Evolutionary conservation across 2,113 vertebrate genomes (phyloP).

Genomic region (Narcine bancroftii): DNA sequence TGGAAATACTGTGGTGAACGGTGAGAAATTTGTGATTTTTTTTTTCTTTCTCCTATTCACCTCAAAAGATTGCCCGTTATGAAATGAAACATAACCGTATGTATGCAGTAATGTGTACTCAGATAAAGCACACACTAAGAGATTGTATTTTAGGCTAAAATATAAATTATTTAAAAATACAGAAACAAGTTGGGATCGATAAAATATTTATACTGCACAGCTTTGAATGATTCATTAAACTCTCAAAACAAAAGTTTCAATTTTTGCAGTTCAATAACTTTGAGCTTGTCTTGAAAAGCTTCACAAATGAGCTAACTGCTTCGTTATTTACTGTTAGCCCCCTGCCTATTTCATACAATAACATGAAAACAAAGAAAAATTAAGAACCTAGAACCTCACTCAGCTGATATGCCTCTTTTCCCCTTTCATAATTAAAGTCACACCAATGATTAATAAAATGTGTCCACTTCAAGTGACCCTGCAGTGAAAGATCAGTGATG

Average conservation of each 20-base stretch:
- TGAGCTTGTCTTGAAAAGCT: not conserved
- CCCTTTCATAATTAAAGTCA: not conserved
- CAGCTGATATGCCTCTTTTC: not conserved
- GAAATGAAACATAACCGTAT: not conserved
- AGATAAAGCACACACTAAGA: not conserved
- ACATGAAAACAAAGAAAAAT: not conserved
- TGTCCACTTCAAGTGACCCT: not conserved
- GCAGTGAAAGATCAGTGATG: constrained; percentile 7
- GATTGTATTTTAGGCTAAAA: not conserved
- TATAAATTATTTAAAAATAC: constrained; percentile 22
- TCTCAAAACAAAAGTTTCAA: not conserved
- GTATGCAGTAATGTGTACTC: not conserved
- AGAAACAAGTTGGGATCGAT: constrained; percentile 6
- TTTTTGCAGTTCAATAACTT: not conserved
- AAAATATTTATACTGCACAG: constrained; percentile 9
- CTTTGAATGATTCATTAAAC: constrained; percentile 9
- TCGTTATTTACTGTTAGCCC: not conserved
- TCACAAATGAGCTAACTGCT: not conserved
- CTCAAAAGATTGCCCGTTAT: not conserved
- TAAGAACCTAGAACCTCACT: not conserved
- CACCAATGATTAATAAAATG: constrained; percentile 1
- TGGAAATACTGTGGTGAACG: too few species aligned
- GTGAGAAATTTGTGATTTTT: not conserved
- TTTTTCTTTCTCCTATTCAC: not conserved
- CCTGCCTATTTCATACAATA: not conserved